Conservation (phyloP, 2,888 invertebrate species). For the Brachypalpus laphriformis region DNA sequence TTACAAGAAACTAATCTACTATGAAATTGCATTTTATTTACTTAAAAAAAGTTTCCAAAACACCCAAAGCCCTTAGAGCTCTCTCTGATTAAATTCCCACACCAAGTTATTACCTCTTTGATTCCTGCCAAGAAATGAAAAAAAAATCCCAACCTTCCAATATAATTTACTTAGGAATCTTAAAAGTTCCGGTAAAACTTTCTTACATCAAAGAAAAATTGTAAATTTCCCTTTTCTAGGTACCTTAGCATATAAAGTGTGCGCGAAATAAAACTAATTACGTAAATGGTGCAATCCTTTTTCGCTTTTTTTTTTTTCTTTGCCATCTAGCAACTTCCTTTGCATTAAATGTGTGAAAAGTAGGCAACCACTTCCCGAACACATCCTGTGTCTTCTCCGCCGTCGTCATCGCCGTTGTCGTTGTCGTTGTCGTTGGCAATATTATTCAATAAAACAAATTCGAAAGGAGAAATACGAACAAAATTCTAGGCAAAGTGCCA, state of each 20-base stretch:
- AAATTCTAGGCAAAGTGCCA: slow-evolving; percentile 67
- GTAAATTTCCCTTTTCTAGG: not conserved
- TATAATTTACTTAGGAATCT: slow-evolving; percentile 37
- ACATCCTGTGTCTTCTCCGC: slow-evolving; percentile 1
- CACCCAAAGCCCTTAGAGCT: not conserved
- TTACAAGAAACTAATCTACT: too few relatives aligned
- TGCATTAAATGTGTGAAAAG: slow-evolving; percentile 45
- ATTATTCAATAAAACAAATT: slow-evolving; percentile 62
- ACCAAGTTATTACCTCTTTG: slow-evolving; percentile 2
- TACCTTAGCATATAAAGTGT: slow-evolving; percentile 6
- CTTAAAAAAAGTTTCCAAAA: not conserved
- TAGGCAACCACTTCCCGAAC: slow-evolving; percentile 39
- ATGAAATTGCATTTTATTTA: too few relatives aligned
- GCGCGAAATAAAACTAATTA: slow-evolving; percentile 67
- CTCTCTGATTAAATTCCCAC: not conserved
- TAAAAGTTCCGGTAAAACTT: slow-evolving; percentile 17
- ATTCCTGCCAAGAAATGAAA: not conserved
- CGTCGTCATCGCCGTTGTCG: not conserved
- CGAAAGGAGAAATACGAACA: slow-evolving; percentile 9
- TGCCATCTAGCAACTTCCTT: not conserved
- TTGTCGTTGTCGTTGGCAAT: slow-evolving; percentile 27
- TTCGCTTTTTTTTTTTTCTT: slow-evolving; percentile 12
- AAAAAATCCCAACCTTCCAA: not conserved
- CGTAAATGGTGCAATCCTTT: slow-evolving; percentile 64
- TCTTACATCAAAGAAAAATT: slow-evolving; percentile 38